Evolutionary conservation across 2,797 vertebrate species (phyloP), one percentile per base, ranked within the genome.

Genomic region (Steatocranus sp.): DNA sequence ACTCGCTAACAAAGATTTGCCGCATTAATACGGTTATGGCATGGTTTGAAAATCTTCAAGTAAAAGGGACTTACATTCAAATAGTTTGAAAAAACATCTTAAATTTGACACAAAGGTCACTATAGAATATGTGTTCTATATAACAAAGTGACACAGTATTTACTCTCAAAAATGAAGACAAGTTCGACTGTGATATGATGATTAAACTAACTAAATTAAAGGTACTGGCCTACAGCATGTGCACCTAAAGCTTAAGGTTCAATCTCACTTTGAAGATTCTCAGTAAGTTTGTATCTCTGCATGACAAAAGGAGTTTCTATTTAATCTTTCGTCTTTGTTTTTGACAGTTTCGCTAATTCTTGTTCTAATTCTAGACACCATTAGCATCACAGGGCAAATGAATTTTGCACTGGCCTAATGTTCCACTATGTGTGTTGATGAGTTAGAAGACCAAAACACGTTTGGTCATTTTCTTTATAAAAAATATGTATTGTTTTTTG

Each of bases 111-210:
- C 15, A 1, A 58, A 32, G 15, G 15, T 32, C 30, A 17, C 27
- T 12, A 63, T 5, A 56, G 30, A 61, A 49, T 49, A 54, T 54
- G 7, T 54, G 51, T 54, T 54, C 14, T 54, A 54, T 27, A 54
- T 49, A 78, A 63, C 43, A 78, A 78, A 48, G 11, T 49, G 41
- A 48, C 46, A 63, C 18, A 48, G 43, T 38, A 61, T 78, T 61
- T 46, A 63, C 76, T 25, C n/a, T 49, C 12, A 58, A 78, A 63
- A 63, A 76, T 58, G 46, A 76, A 76, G 75, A 18, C 14, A 76
- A 76, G 23, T 48, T 78, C 30, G 20, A 48, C 54, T 34, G 41
- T 36, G 10, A 50, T 30, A 78, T 25, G 32, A 66, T 6, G 20
- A 27, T 49, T 78, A 15, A 46, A 63, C 2, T 15, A 38, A 66